Evolutionary conservation across 2,888 invertebrate species (phyloP).

Genomic region (Polydrusus pterygomalis): DNA sequence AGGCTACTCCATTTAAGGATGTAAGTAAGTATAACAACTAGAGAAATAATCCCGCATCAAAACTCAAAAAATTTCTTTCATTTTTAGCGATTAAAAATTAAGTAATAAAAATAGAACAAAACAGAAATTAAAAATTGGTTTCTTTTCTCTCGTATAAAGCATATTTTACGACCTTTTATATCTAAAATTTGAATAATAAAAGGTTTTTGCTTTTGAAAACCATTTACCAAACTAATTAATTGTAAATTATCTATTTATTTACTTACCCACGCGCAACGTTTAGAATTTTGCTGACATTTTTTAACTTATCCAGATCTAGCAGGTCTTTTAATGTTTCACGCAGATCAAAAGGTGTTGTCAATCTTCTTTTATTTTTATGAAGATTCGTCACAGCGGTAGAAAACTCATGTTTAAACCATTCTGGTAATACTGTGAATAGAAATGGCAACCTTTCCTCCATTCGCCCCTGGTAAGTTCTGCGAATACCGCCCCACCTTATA

Average conservation of each 20-base stretch:
- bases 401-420: constrained; percentile 80
- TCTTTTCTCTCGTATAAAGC: too few relatives aligned
- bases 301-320: constrained; percentile 68
- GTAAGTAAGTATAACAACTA: too few relatives aligned
- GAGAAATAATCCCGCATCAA: too few relatives aligned
- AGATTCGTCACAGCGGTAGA: constrained; percentile 79
- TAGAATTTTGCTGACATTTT: constrained; percentile 14
- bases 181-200: too few relatives aligned
- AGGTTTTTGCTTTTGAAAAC: too few relatives aligned
- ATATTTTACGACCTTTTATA: too few relatives aligned
- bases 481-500: constrained; percentile 88
- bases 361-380: constrained; percentile 77
- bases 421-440: constrained; percentile 81
- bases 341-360: constrained; percentile 91
- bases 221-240: not conserved
- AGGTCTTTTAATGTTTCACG: constrained; percentile 86
- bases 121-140: too few relatives aligned
- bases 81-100: too few relatives aligned
- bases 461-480: constrained; percentile 88
- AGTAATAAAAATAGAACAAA: too few relatives aligned
- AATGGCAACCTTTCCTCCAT: constrained; percentile 93
- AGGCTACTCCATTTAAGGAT: too few relatives aligned
- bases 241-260: not conserved
- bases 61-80: too few relatives aligned
- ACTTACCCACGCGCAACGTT: constrained; percentile 66